Percentiles rank a stretch among this genome's conserved stretches.
phyloP scores from a whole-genome alignment of 2,888 invertebrate species.

The Dexiosoma caninum region DNA sequence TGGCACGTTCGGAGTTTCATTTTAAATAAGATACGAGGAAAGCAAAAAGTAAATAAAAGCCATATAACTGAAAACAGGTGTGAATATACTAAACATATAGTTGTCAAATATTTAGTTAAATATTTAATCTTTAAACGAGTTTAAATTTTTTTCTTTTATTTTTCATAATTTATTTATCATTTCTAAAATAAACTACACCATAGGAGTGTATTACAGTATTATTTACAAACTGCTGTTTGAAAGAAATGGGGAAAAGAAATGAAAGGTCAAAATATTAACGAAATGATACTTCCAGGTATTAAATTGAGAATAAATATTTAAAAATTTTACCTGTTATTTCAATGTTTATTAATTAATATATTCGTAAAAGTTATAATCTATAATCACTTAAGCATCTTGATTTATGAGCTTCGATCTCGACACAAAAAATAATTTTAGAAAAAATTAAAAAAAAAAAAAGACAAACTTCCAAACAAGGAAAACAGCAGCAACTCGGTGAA shows the following conservation, averaged over 20 bases:
- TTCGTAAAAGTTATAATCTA: conserved; percentile 16
- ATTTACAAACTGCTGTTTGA: conserved; percentile 10
- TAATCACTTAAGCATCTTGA: conserved; percentile 9
- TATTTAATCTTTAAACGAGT: conserved; percentile 57
- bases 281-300: conserved; percentile 19
- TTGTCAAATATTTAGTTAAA: conserved; percentile 61
- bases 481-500: background rate
- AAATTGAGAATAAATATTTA: conserved; percentile 1
- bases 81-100: conserved; percentile 63
- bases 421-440: background rate
- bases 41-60: background rate
- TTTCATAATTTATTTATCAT: conserved; percentile 30
- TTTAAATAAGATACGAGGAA: background rate
- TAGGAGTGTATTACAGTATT: background rate
- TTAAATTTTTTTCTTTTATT: conserved; percentile 16
- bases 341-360: conserved; percentile 17
- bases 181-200: conserved; percentile 12
- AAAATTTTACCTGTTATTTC: background rate
- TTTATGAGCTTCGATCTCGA: conserved; percentile 30
- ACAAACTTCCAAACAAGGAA: background rate
- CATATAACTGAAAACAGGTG: conserved; percentile 49
- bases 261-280: conserved; percentile 19
- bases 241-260: background rate
- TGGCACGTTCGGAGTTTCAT: conserved; percentile 7
- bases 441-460: background rate